These are phyloP conservation scores for Anadara kagoshimensis DNA, from an alignment of 1,140 invertebrate species.

Conservation along the genomic window DNA sequence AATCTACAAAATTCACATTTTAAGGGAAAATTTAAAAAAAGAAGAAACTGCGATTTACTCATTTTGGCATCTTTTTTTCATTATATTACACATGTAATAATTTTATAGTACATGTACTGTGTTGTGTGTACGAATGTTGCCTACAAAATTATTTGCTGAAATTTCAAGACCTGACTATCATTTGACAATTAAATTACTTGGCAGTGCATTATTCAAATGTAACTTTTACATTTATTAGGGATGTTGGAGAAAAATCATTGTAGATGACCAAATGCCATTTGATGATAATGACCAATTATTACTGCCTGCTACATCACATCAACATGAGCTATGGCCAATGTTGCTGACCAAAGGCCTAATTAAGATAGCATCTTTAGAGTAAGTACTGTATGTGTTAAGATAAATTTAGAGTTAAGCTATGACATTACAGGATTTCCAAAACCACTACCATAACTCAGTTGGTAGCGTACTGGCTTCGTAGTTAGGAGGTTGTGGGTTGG, in stretches of 20 bases:
- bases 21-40: background rate
- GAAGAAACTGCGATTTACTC: no score
- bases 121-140: no score
- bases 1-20: no score
- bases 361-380: constrained; percentile 74
- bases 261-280: constrained; percentile 73
- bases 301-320: constrained; percentile 64
- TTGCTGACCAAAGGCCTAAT: constrained; percentile 72
- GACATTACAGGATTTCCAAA: background rate
- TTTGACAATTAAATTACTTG: background rate
- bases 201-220: background rate
- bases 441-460: no score
- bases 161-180: no score
- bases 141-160: background rate
- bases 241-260: constrained; percentile 73
- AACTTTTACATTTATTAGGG: constrained; percentile 58
- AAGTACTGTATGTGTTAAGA: constrained; percentile 41
- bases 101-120: no score
- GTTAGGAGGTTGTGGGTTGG: no score
- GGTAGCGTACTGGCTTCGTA: no score
- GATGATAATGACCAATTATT: constrained; percentile 70
- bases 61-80: no score
- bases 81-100: no score
- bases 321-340: constrained; percentile 74
- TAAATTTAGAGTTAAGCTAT: no score